phyloP scores from a whole-genome alignment of 2,797 vertebrate species.

The Odontamblyopus rebecca region DNA sequence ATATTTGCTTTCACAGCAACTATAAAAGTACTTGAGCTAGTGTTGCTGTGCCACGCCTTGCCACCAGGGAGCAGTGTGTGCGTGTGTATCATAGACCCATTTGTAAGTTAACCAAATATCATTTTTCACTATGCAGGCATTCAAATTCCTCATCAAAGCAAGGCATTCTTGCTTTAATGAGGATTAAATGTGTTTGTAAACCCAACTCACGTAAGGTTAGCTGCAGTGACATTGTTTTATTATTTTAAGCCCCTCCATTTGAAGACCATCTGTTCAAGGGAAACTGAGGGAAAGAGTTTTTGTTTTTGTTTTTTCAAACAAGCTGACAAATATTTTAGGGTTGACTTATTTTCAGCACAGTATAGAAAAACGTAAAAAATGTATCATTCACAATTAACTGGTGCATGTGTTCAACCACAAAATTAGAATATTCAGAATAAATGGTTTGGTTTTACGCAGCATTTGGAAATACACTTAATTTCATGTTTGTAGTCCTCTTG shows the following conservation, averaged over 20 bases:
- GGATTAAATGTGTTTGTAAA: constrained; percentile 54
- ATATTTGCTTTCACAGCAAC: constrained; percentile 47
- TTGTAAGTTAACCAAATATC: constrained; percentile 84
- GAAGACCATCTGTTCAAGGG: constrained; percentile 33
- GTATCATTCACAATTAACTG: neutral
- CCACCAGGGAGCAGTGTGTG: constrained; percentile 34
- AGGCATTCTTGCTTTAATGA: constrained; percentile 62
- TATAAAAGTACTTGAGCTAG: constrained; percentile 23
- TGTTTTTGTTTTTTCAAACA: constrained; percentile 61
- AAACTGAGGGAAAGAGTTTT: constrained; percentile 30
- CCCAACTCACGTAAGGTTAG: constrained; percentile 49
- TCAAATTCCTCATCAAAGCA: constrained; percentile 45
- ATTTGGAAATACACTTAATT: neutral
- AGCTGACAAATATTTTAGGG: constrained; percentile 79
- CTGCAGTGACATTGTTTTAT: constrained; percentile 34
- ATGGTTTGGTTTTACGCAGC: neutral
- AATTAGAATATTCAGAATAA: neutral
- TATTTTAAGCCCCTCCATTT: constrained; percentile 17
- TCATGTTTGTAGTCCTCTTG: neutral
- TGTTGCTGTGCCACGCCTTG: constrained; percentile 45
- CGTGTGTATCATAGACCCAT: constrained; percentile 55
- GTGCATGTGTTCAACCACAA: neutral
- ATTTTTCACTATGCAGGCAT: constrained; percentile 83
- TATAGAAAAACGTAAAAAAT: neutral
- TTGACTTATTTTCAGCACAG: constrained; percentile 36